phyloP scores from a whole-genome alignment of 1,140 invertebrate genomes.

The Galleria mellonella region DNA sequence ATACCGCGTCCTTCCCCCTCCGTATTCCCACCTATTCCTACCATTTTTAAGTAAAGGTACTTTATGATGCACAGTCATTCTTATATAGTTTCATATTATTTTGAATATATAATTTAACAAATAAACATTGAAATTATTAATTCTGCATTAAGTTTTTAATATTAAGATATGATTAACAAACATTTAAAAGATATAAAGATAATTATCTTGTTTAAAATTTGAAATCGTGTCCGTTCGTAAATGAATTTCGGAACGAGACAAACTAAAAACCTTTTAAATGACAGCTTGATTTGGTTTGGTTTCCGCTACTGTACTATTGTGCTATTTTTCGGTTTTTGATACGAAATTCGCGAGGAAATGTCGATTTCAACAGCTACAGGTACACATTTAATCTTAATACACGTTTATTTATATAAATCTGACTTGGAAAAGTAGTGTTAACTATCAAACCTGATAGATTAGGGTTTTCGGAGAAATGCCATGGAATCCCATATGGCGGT shows the following conservation, averaged over 20 bases:
- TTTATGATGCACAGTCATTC: slow-evolving; percentile 10
- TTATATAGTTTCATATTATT: neutral
- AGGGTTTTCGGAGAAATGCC: slow-evolving; percentile 68
- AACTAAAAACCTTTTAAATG: slow-evolving; percentile 64
- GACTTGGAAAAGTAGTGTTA: slow-evolving; percentile 26
- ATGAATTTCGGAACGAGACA: slow-evolving; percentile 15
- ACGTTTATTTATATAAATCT: slow-evolving; percentile 22
- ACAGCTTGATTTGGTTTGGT: slow-evolving; percentile 74
- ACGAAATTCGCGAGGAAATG: slow-evolving; percentile 54
- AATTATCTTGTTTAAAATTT: too few species aligned
- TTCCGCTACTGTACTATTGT: slow-evolving; percentile 73
- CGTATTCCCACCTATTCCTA: slow-evolving; percentile 27
- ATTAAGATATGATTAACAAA: too few species aligned
- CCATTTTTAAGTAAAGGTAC: slow-evolving; percentile 30
- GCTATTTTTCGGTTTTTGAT: slow-evolving; percentile 66
- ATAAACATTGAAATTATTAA: too few species aligned
- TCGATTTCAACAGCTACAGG: slow-evolving; percentile 70
- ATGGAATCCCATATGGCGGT: slow-evolving; percentile 73
- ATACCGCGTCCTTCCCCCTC: slow-evolving; percentile 40
- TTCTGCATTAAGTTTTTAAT: too few species aligned
- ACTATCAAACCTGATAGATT: slow-evolving; percentile 50
- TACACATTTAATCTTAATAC: slow-evolving; percentile 30
- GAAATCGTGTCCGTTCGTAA: neutral
- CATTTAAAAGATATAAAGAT: too few species aligned
- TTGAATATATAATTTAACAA: too few species aligned